A percentile compares a stretch with the other conserved stretches of the same genome.
phyloP scores from a whole-genome alignment of 2,888 invertebrate species.

The Cheilosia vulpina region DNA sequence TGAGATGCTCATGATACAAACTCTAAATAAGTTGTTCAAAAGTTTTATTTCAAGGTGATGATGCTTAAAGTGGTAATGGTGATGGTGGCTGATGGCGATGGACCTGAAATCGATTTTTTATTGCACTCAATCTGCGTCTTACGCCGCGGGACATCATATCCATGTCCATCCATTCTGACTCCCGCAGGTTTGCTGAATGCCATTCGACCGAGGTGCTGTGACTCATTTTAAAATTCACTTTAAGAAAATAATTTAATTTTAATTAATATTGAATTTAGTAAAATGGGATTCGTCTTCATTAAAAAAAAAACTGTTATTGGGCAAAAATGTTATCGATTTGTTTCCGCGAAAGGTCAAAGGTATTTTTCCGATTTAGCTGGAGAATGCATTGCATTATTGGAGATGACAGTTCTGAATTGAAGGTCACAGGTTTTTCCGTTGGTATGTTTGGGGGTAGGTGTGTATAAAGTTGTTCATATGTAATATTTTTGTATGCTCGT shows the following conservation, averaged over 20 bases:
- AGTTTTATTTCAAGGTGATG: constrained; percentile 53
- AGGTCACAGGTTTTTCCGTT: constrained; percentile 2
- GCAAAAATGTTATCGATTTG: background rate
- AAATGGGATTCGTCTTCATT: constrained; percentile 1
- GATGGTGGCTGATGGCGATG: constrained; percentile 22
- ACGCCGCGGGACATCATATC: background rate
- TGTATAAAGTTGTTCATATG: background rate
- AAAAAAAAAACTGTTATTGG: background rate
- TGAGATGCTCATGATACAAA: constrained; percentile 33
- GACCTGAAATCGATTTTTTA: constrained; percentile 46
- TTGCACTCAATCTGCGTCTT: constrained; percentile 36
- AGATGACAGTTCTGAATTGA: background rate
- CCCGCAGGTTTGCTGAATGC: background rate
- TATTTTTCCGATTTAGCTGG: background rate
- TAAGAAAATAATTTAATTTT: constrained; percentile 5
- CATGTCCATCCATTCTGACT: background rate
- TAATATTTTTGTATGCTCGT: no score
- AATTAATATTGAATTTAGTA: constrained; percentile 17
- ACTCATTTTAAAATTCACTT: constrained; percentile 15
- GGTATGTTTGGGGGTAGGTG: constrained; percentile 11
- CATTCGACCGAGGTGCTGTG: background rate
- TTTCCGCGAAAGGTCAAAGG: constrained; percentile 34
- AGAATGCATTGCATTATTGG: constrained; percentile 8
- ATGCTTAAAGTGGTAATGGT: constrained; percentile 5
- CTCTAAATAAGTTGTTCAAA: constrained; percentile 36